These are phyloP conservation scores for Drepanosiphum platanoidis DNA, from an alignment of 2,888 invertebrate genomes.

Conservation along the genomic window DNA sequence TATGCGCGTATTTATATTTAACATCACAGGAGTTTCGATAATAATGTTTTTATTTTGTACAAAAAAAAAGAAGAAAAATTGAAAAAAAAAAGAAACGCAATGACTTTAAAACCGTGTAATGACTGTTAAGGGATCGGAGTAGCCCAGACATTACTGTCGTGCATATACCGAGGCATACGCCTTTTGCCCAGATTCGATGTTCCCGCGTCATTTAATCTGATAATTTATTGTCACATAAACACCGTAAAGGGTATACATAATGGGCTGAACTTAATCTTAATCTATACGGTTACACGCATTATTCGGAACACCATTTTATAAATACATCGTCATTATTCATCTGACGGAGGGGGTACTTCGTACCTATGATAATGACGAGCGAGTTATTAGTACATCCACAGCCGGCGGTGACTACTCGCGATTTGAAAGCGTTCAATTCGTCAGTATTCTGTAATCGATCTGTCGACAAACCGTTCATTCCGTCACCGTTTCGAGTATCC, in stretches of 20 bases:
- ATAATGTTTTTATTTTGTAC: conserved; percentile 10
- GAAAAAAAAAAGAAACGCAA: no score
- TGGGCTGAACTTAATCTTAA: conserved; percentile 43
- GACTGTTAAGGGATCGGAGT: conserved; percentile 27
- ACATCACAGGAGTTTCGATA: not conserved
- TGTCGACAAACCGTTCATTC: not conserved
- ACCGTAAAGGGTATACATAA: conserved; percentile 35
- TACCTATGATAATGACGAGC: not conserved
- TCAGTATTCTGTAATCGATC: not conserved
- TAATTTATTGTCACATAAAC: conserved; percentile 51
- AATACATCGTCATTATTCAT: conserved; percentile 46
- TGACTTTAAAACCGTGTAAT: conserved; percentile 21
- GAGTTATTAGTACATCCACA: not conserved
- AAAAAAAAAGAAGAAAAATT: conserved; percentile 5
- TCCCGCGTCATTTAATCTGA: conserved; percentile 40
- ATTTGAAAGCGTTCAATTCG: no score
- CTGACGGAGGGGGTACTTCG: not conserved
- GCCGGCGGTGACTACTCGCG: no score
- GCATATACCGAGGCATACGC: not conserved
- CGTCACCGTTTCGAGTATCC: not conserved
- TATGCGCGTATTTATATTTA: no score
- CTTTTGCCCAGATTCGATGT: conserved; percentile 32
- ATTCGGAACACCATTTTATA: conserved; percentile 5
- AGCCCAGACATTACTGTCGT: conserved; percentile 11
- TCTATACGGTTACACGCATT: conserved; percentile 2